Conservation (phyloP, 2,113 vertebrate genomes). For the Dermatemys mawii region DNA sequence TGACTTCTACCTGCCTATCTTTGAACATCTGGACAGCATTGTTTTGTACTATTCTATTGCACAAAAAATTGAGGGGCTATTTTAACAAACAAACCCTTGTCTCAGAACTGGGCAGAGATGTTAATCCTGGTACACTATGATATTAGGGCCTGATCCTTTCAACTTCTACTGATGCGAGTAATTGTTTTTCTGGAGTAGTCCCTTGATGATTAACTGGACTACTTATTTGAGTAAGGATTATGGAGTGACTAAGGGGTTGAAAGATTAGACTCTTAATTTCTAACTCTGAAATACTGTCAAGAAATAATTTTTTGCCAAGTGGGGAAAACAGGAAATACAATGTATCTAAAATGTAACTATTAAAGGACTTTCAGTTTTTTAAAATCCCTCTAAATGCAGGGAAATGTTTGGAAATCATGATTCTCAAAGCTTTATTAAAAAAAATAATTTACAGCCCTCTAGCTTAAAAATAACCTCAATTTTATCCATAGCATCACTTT, state of each 20-base stretch:
- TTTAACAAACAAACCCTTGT: conserved; percentile 10
- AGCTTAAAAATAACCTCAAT: not conserved
- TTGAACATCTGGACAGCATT: not conserved
- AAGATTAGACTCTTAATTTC: not conserved
- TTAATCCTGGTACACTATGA: not conserved
- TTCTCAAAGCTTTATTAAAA: not conserved
- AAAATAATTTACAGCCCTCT: not conserved
- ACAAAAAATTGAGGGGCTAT: not conserved
- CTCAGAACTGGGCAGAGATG: not conserved
- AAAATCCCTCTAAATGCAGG: not conserved
- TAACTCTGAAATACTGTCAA: not conserved
- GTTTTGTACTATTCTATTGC: not conserved
- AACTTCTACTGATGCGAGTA: not conserved
- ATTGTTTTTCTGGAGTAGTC: not conserved
- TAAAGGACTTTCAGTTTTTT: not conserved
- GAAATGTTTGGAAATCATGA: not conserved
- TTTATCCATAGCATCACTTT: not conserved
- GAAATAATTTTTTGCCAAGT: not conserved
- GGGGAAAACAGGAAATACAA: not conserved
- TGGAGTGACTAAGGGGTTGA: not conserved
- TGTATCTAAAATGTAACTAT: not conserved
- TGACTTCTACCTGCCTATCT: fast-evolving
- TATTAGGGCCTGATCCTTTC: not conserved
- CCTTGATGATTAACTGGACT: not conserved
- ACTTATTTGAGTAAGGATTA: not conserved